Evolutionary conservation across 2,888 invertebrate genomes (phyloP), one percentile per base, ranked within the genome.

Genomic region (Pseudanteris insignis): DNA sequence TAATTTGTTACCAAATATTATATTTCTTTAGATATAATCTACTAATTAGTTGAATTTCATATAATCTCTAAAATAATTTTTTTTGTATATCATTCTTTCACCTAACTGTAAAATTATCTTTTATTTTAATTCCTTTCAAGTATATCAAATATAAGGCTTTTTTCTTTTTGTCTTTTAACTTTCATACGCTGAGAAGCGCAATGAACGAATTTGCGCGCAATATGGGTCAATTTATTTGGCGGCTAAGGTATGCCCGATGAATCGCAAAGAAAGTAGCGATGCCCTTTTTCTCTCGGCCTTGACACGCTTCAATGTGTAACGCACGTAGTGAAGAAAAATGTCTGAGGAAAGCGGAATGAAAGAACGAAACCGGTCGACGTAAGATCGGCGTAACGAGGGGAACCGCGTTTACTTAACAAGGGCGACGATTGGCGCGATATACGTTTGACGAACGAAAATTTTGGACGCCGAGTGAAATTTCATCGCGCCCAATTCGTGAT

Each of bases 231-330:
- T 33, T 43, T 37, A 50, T n/a, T 14, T 14, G 34, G 29, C 34
- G 18, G 26, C 38, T 28, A 40, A 38, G 34, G 40, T 33, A 28
- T 44, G 44, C 28, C 50, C 44, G 40, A 58, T 44, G 50, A 38
- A 18, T 58, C 41, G 47, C 48, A 25, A 60, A 54, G 60, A 60
- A 60, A 60, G 60, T 61, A 40, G 54, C 54, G 55, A 44, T 46
- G 55, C 61, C 50, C 55, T 61, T 61, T 61, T 61, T 61, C 60
- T 61, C 44, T 55, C 50, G 50, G 57, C 62, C 62, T 55, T 62
- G 62, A 53, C 62, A 62, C 43, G 51, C 46, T 62, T 55, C 36
- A 40, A 55, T 40, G 61, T 55, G 46, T 62, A 62, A 55, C 44
- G 44, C 41, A 47, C 51, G 28, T 24, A 29, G 38, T 57, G 28